Conservation (phyloP, 2,888 invertebrate genomes). For the Drosophila gaucha region DNA sequence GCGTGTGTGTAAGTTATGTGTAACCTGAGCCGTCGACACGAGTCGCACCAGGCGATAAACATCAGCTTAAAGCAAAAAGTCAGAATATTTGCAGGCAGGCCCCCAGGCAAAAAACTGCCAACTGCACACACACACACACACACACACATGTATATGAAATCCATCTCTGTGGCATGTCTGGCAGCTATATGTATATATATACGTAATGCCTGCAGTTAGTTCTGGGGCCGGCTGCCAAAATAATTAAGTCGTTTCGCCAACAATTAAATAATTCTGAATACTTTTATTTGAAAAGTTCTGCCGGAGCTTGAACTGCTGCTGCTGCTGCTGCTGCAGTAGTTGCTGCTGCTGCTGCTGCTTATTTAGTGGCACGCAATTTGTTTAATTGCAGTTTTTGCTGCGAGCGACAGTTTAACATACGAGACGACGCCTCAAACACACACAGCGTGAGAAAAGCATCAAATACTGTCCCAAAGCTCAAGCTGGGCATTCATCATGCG, state of each 20-base stretch:
- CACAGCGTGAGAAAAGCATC: slow-evolving; percentile 75
- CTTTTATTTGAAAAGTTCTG: slow-evolving; percentile 35
- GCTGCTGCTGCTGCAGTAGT: not conserved
- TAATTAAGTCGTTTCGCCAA: slow-evolving; percentile 84
- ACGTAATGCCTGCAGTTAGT: slow-evolving; percentile 49
- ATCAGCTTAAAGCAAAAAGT: slow-evolving; percentile 56
- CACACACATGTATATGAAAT: not conserved
- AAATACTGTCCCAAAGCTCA: slow-evolving; percentile 49
- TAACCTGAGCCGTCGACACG: slow-evolving; percentile 62
- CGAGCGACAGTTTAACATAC: slow-evolving; percentile 84
- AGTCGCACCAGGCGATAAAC: slow-evolving; percentile 52
- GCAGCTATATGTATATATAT: slow-evolving; percentile 38
- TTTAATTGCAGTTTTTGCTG: slow-evolving; percentile 83
- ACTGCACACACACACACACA: slow-evolving; percentile 1
- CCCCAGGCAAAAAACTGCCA: slow-evolving; percentile 24
- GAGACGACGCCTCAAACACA: slow-evolving; percentile 69
- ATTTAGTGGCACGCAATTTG: slow-evolving; percentile 79
- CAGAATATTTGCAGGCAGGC: slow-evolving; percentile 38
- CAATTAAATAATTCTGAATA: slow-evolving; percentile 83
- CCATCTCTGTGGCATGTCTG: slow-evolving; percentile 43
- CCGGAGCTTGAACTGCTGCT: not conserved
- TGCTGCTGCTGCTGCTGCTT: not conserved
- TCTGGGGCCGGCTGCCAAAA: slow-evolving; percentile 70
- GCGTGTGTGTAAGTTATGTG: slow-evolving; percentile 37
- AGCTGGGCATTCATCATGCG: slow-evolving; percentile 66